phyloP scores from a whole-genome alignment of 2,888 invertebrate genomes.

The Pheosia gnoma region DNA sequence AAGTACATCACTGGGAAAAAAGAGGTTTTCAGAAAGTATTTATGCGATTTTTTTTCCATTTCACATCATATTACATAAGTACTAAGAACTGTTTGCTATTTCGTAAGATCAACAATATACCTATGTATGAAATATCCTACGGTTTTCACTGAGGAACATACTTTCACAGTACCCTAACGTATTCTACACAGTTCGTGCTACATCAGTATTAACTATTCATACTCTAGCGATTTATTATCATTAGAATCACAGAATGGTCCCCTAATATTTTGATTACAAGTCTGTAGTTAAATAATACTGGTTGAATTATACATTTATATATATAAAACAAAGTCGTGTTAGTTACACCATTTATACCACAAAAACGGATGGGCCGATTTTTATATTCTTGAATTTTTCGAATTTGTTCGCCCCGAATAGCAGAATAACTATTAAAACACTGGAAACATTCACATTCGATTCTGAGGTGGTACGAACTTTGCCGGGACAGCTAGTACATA shows the following conservation, averaged over 20 bases:
- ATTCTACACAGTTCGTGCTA: slow-evolving; percentile 8
- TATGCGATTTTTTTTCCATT: no score
- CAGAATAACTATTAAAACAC: no score
- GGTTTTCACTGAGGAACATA: background rate
- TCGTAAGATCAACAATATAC: background rate
- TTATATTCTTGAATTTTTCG: no score
- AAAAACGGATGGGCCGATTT: no score
- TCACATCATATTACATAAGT: no score
- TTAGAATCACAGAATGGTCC: slow-evolving; percentile 61
- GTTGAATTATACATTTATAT: slow-evolving; percentile 13
- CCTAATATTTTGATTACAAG: slow-evolving; percentile 28
- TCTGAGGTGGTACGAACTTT: no score
- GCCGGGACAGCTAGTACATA: no score
- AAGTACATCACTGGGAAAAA: background rate
- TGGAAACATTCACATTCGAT: no score
- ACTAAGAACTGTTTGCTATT: no score
- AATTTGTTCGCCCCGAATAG: no score
- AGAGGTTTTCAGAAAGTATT: background rate
- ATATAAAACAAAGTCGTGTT: no score
- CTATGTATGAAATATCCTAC: background rate
- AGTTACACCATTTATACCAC: background rate
- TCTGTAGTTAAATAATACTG: slow-evolving; percentile 37
- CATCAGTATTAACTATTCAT: slow-evolving; percentile 25
- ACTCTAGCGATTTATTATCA: slow-evolving; percentile 45
- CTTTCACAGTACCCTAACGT: slow-evolving; percentile 9